phyloP scores from a whole-genome alignment of 2,888 invertebrate genomes.

The Eristalis intricaria region DNA sequence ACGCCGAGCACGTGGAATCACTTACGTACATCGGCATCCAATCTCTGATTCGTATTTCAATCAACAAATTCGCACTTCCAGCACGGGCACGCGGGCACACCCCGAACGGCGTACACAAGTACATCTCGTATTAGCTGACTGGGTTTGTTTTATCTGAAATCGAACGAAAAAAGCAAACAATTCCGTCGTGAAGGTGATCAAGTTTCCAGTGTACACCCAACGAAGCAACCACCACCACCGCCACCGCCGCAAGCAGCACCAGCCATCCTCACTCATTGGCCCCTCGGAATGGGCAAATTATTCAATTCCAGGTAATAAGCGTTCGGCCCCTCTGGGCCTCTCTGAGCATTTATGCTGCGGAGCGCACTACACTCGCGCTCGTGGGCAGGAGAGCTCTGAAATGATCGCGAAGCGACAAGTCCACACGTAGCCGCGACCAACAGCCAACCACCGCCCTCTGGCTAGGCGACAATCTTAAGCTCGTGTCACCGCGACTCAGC shows the following conservation, averaged over 20 bases:
- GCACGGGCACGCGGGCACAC: background rate
- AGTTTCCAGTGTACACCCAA: constrained; percentile 52
- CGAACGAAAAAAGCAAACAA: constrained; percentile 14
- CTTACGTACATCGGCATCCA: background rate
- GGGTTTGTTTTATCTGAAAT: constrained; percentile 11
- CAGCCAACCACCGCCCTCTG: constrained; percentile 1
- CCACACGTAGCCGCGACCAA: background rate
- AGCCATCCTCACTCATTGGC: constrained; percentile 27
- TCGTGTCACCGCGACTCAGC: constrained; percentile 56
- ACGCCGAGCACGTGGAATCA: background rate
- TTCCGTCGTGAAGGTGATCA: constrained; percentile 56
- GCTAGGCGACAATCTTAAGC: constrained; percentile 64
- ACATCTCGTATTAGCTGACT: background rate
- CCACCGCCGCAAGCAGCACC: background rate
- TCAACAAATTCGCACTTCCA: constrained; percentile 27
- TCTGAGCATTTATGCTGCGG: constrained; percentile 32
- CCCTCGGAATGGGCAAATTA: constrained; percentile 50
- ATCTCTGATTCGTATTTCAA: constrained; percentile 6
- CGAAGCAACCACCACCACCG: background rate
- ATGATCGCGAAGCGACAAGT: constrained; percentile 54
- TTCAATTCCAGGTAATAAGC: constrained; percentile 66
- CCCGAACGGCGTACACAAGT: background rate
- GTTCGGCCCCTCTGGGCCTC: constrained; percentile 55
- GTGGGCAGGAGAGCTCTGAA: constrained; percentile 44
- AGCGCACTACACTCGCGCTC: constrained; percentile 47